phyloP scores from a whole-genome alignment of 2,113 vertebrate species.

The Felis chaus region DNA sequence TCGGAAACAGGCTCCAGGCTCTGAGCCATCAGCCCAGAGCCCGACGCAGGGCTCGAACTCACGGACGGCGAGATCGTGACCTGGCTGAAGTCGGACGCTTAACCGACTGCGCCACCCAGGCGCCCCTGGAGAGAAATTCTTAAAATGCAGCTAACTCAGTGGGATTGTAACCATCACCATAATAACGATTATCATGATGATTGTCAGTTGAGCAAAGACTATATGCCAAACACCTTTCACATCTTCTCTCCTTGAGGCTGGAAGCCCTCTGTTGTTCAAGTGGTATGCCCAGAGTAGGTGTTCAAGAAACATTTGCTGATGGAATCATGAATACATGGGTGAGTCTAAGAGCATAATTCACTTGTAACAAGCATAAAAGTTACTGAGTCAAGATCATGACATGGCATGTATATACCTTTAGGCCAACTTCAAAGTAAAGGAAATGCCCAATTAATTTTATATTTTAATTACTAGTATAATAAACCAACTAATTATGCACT shows the following conservation, averaged over 20 bases:
- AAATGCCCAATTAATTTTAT: slow-evolving; percentile 67
- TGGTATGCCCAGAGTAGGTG: neutral
- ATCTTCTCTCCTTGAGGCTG: neutral
- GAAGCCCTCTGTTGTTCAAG: neutral
- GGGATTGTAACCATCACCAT: neutral
- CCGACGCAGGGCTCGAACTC: too few relatives aligned
- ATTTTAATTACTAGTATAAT: slow-evolving; percentile 66
- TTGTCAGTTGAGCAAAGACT: neutral
- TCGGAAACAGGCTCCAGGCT: too few relatives aligned
- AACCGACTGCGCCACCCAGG: too few relatives aligned
- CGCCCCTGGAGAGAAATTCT: neutral
- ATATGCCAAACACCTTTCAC: neutral
- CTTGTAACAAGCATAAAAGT: neutral
- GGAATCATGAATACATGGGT: neutral
- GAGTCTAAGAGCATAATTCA: slow-evolving; percentile 11
- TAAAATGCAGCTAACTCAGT: neutral
- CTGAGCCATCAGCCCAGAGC: too few relatives aligned
- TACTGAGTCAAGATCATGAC: slow-evolving; percentile 21
- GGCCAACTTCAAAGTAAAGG: slow-evolving; percentile 67
- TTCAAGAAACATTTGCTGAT: neutral
- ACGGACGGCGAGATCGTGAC: too few relatives aligned
- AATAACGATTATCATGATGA: neutral
- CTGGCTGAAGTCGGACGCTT: too few relatives aligned
- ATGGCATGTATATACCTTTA: slow-evolving; percentile 25
- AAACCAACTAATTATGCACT: slow-evolving; percentile 65